phyloP scores from a whole-genome alignment of 2,113 vertebrate genomes.

The Myocastor coypus region DNA sequence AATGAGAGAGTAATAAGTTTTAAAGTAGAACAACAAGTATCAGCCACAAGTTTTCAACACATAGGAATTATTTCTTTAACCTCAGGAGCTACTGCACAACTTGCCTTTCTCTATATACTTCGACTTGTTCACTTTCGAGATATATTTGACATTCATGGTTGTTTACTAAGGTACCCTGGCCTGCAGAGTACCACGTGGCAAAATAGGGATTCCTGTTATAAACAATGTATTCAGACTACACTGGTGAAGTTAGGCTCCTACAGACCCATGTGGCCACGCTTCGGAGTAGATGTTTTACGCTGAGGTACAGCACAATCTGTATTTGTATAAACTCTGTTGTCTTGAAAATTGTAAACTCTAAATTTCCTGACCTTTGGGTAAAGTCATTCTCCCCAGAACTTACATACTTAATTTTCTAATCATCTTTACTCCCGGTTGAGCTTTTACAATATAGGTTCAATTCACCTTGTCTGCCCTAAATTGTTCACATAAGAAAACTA shows the following conservation, averaged over 20 bases:
- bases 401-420: not conserved
- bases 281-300: too few species aligned
- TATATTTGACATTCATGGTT: not conserved
- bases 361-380: not conserved
- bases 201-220: not conserved
- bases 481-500: not conserved
- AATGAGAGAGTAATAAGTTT: not conserved
- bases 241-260: not conserved
- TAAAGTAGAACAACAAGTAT: not conserved
- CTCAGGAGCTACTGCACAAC: not conserved
- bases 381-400: not conserved
- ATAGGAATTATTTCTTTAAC: not conserved
- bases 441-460: not conserved
- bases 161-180: not conserved
- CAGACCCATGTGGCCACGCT: not conserved
- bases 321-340: not conserved
- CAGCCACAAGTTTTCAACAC: not conserved
- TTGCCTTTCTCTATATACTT: not conserved
- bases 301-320: not conserved
- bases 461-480: not conserved
- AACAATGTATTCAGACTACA: not conserved
- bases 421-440: not conserved
- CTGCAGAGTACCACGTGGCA: not conserved
- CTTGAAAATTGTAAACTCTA: not conserved
- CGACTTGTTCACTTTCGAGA: not conserved